Evolutionary conservation across 2,113 vertebrate species (phyloP).

Genomic region (Sitta europaea): DNA sequence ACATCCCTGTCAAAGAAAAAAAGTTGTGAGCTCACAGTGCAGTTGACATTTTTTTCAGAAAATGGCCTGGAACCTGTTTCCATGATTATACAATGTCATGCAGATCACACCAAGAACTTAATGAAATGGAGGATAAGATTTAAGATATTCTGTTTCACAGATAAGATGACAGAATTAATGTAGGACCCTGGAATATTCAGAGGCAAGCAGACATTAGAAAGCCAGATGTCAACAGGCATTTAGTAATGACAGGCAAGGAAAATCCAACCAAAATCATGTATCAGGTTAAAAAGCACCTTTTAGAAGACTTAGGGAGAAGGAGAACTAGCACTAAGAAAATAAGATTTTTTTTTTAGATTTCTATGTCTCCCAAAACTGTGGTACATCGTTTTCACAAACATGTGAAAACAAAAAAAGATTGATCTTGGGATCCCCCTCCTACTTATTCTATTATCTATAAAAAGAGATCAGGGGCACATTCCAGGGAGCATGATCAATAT

Average conservation of each 20-base stretch:
- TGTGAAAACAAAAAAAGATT: background rate
- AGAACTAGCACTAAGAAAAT: background rate
- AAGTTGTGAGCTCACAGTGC: background rate
- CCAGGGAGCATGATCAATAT: background rate
- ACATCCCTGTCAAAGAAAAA: background rate
- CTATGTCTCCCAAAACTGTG: background rate
- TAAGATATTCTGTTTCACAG: background rate
- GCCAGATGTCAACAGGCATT: background rate
- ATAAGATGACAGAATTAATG: background rate
- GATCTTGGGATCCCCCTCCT: background rate
- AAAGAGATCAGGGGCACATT: background rate
- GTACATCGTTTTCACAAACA: background rate
- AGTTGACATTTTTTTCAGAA: background rate
- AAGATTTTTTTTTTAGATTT: background rate
- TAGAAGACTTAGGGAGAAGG: background rate
- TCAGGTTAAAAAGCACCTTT: background rate
- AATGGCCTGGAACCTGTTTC: background rate
- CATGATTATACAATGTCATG: background rate
- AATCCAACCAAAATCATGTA: background rate
- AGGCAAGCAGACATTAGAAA: background rate
- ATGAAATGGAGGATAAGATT: background rate
- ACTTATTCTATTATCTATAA: background rate
- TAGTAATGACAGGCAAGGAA: background rate
- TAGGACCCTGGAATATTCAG: background rate
- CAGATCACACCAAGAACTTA: background rate